Evolutionary conservation across 2,888 invertebrate species (phyloP).

Genomic region (Cryptophagus acutangulus): DNA sequence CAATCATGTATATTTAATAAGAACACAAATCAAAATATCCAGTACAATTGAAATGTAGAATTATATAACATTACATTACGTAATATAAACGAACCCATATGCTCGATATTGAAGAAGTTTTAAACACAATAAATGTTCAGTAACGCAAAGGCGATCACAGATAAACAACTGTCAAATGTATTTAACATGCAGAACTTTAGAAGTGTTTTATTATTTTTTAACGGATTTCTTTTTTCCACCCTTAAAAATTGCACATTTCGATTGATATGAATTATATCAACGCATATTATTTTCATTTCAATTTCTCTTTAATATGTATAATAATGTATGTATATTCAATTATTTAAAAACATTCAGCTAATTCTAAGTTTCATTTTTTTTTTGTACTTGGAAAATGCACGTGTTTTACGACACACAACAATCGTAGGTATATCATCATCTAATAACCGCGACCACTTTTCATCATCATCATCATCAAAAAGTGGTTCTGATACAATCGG

Average conservation of each 20-base stretch:
- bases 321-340: constrained; percentile 50
- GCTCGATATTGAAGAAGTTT: constrained; percentile 33
- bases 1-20: constrained; percentile 42
- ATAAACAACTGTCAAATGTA: constrained; percentile 49
- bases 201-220: constrained; percentile 35
- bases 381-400: constrained; percentile 43
- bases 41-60: constrained; percentile 44
- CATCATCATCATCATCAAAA: too few relatives aligned
- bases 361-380: too few relatives aligned
- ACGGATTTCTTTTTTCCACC: constrained; percentile 33
- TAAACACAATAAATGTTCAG: constrained; percentile 32
- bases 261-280: constrained; percentile 50
- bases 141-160: constrained; percentile 48
- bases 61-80: constrained; percentile 34
- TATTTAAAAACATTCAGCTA: constrained; percentile 50
- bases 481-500: too few relatives aligned
- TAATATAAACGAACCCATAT: constrained; percentile 29
- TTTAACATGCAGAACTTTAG: constrained; percentile 47
- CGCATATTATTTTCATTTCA: too few relatives aligned
- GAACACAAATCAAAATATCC: constrained; percentile 45
- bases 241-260: constrained; percentile 49
- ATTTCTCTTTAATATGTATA: constrained; percentile 46
- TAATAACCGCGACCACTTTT: too few relatives aligned
- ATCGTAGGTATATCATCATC: too few relatives aligned
- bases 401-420: too few relatives aligned